phyloP scores from a whole-genome alignment of 1,140 invertebrate species.

The Halictus rubicundus region DNA sequence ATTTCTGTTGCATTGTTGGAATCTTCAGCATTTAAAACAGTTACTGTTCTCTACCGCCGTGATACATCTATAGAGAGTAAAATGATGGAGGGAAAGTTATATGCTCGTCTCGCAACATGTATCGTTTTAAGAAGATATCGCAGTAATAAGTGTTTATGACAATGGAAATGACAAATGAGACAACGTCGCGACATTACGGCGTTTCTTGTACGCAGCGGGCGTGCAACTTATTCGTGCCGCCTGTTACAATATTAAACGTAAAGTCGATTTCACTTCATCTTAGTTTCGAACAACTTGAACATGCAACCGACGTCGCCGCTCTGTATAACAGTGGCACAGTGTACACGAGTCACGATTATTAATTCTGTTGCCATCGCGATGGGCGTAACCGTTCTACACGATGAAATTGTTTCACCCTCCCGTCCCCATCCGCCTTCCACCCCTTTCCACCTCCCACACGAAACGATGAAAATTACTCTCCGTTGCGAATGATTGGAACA shows the following conservation, averaged over 20 bases:
- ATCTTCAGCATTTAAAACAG: no score
- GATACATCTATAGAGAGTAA: no score
- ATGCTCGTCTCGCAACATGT: no score
- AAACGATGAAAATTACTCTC: conserved; percentile 7
- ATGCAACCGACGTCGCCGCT: conserved; percentile 6
- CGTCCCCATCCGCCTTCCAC: background rate
- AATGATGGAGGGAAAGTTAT: no score
- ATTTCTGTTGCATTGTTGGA: no score
- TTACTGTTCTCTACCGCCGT: no score
- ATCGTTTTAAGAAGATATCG: background rate
- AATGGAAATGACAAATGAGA: background rate
- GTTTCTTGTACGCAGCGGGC: background rate
- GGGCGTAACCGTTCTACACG: conserved; percentile 8
- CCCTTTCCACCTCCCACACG: no score
- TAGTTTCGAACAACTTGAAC: conserved; percentile 10
- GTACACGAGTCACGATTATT: conserved; percentile 6
- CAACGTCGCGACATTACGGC: background rate
- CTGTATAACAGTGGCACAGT: background rate
- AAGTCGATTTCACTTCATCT: conserved; percentile 1
- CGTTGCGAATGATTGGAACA: background rate
- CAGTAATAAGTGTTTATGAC: background rate
- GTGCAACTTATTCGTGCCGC: background rate
- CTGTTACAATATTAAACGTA: conserved; percentile 3
- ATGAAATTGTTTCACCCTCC: conserved; percentile 1
- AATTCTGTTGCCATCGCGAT: conserved; percentile 10